Evolutionary conservation across 2,797 vertebrate genomes (phyloP).

Genomic region (Eidolon dupreanum): DNA sequence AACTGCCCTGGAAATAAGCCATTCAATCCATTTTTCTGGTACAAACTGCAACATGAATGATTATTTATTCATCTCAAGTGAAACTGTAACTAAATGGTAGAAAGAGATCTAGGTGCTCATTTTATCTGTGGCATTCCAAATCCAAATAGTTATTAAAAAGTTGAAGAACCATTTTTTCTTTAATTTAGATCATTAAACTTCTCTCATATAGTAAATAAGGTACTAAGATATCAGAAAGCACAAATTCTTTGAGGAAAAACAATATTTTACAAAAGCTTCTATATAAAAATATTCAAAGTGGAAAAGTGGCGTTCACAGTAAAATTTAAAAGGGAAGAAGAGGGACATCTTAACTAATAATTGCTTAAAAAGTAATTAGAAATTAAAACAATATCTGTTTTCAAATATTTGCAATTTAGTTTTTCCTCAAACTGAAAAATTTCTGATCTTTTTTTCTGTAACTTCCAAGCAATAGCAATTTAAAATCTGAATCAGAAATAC

Average conservation of each 20-base stretch:
- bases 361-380: neutral
- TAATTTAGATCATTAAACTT: neutral
- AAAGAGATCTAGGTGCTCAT: neutral
- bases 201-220: conserved; percentile 21
- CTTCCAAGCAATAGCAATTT: neutral
- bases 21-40: neutral
- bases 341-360: neutral
- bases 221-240: conserved; percentile 6
- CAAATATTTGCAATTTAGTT: neutral
- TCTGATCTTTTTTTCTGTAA: neutral
- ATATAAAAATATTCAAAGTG: neutral
- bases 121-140: neutral
- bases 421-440: conserved; percentile 12
- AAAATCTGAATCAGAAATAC: conserved; percentile 20
- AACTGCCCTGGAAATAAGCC: neutral
- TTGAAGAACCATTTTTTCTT: neutral
- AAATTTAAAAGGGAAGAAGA: neutral
- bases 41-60: neutral
- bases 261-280: conserved; percentile 20
- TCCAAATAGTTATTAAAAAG: neutral
- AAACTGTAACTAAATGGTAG: neutral
- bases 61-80: neutral
- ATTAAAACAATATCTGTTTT: neutral
- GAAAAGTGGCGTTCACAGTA: neutral
- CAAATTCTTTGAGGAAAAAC: neutral